Evolutionary conservation across 2,888 invertebrate genomes (phyloP).

Genomic region (Neocrepidodera transversa): DNA sequence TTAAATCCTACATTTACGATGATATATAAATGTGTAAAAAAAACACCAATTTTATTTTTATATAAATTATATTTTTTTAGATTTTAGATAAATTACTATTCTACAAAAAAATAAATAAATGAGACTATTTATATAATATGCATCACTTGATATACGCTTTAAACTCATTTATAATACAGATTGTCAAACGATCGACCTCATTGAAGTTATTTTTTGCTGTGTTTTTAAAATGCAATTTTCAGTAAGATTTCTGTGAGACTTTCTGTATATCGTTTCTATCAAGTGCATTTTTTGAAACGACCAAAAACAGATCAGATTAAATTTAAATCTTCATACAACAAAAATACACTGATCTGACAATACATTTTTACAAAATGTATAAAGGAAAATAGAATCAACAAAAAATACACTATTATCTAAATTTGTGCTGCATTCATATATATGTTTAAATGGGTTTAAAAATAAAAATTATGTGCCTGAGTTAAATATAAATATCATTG

Average conservation of each 20-base stretch:
- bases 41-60: conserved; percentile 57
- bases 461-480: too few species aligned
- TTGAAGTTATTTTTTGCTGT: too few species aligned
- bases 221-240: too few species aligned
- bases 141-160: conserved; percentile 23
- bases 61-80: conserved; percentile 55
- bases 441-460: too few species aligned
- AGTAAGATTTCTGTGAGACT: too few species aligned
- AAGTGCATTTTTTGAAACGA: neutral
- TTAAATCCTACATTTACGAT: conserved; percentile 28
- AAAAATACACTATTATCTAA: neutral
- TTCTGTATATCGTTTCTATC: too few species aligned
- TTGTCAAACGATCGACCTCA: too few species aligned
- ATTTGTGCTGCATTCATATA: too few species aligned
- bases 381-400: neutral
- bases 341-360: neutral
- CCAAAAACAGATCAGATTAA: neutral
- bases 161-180: too few species aligned
- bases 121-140: conserved; percentile 20
- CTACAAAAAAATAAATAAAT: conserved; percentile 17
- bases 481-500: too few species aligned
- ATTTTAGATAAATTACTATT: conserved; percentile 23
- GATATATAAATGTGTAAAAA: conserved; percentile 44
- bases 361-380: neutral
- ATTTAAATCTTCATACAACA: neutral